Conservation (phyloP, 2,113 vertebrate species). For the Laticauda laticaudata region DNA sequence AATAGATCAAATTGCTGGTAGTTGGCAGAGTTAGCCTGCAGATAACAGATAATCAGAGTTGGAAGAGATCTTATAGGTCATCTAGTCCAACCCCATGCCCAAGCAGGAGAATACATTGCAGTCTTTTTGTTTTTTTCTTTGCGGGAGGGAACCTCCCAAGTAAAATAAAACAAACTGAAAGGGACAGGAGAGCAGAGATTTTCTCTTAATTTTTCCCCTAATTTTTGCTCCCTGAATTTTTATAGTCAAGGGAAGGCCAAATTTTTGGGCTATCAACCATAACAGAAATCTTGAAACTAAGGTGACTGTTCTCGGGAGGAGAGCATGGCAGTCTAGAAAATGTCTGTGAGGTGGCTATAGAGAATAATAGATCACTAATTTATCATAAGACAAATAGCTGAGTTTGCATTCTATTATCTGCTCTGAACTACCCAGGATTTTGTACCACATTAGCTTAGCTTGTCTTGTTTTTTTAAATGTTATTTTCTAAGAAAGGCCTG, state of each 20-base stretch:
- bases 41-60: too few relatives aligned
- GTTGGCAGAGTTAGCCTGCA: too few relatives aligned
- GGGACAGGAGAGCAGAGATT: neutral
- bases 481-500: neutral
- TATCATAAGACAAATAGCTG: neutral
- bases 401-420: neutral
- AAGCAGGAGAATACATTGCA: neutral
- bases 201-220: neutral
- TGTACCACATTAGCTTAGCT: neutral
- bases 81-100: too few relatives aligned
- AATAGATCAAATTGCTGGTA: too few relatives aligned
- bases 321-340: neutral
- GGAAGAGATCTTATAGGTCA: too few relatives aligned
- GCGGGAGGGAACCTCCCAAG: neutral
- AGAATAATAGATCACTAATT: neutral
- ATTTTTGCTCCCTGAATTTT: neutral
- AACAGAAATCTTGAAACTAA: neutral
- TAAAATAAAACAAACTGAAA: neutral
- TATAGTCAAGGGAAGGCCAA: neutral
- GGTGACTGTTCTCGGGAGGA: neutral
- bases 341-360: neutral
- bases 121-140: neutral
- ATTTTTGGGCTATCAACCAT: neutral
- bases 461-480: neutral
- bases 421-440: neutral